Evolutionary conservation across 2,113 vertebrate genomes (phyloP).

Genomic region (Tragelaphus imberbis): DNA sequence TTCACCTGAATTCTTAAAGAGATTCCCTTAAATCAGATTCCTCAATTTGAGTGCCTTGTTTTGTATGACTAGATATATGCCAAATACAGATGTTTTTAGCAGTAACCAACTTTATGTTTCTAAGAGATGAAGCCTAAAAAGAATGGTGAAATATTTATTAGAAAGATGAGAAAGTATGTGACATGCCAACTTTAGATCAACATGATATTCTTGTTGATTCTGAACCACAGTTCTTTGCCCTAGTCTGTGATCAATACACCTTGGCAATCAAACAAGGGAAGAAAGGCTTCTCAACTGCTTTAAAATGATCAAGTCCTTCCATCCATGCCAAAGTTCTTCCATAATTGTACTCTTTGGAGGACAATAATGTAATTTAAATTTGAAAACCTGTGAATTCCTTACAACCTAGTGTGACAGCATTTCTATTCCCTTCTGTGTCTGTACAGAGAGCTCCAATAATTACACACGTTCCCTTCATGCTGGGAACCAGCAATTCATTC

Average conservation of each 20-base stretch:
- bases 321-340: neutral
- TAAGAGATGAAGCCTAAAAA: neutral
- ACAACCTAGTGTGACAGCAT: neutral
- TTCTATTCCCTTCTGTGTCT: neutral
- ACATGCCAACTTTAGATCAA: neutral
- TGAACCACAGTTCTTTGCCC: neutral
- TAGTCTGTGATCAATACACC: neutral
- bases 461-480: neutral
- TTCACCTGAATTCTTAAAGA: neutral
- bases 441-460: neutral
- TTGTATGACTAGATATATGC: neutral
- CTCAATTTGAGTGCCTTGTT: neutral
- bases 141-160: neutral
- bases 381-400: neutral
- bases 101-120: neutral
- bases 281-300: neutral
- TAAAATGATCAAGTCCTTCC: neutral
- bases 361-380: neutral
- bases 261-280: neutral
- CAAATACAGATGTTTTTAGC: neutral
- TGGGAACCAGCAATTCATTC: neutral
- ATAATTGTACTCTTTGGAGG: too few relatives aligned
- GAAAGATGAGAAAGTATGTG: neutral
- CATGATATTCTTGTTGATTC: neutral
- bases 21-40: neutral